These are phyloP conservation scores for Brotula barbata DNA, from an alignment of 2,797 vertebrate genomes.

Conservation along the genomic window DNA sequence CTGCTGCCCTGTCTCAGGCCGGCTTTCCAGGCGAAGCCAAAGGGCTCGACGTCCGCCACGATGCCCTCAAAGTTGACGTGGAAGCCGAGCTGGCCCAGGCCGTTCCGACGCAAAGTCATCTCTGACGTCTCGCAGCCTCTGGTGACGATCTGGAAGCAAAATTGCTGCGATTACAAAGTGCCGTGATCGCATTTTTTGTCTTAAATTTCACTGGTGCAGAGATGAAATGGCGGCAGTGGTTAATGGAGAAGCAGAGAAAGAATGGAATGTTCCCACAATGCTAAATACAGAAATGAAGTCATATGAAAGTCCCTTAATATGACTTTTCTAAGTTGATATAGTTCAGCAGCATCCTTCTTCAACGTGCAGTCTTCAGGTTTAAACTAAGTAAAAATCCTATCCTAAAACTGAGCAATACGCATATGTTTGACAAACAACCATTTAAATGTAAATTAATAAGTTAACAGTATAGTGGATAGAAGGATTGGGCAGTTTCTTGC, in stretches of 20 bases:
- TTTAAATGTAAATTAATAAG: neutral
- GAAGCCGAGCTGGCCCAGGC: constrained; percentile 94
- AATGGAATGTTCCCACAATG: neutral
- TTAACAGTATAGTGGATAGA: neutral
- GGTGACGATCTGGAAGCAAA: constrained; percentile 83
- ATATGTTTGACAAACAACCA: constrained; percentile 24
- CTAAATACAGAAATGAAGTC: neutral
- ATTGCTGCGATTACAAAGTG: neutral
- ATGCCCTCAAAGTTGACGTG: constrained; percentile 98
- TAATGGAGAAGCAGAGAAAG: constrained; percentile 1
- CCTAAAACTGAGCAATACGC: constrained; percentile 7
- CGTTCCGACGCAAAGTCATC: constrained; percentile 91
- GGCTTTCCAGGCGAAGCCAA: constrained; percentile 96
- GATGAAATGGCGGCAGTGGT: neutral
- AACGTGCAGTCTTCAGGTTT: constrained; percentile 4
- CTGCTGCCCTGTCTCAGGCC: constrained; percentile 94
- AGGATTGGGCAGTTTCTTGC: constrained; percentile 1
- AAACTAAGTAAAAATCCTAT: constrained; percentile 14
- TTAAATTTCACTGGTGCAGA: neutral
- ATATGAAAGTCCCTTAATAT: constrained; percentile 18
- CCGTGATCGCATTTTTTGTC: neutral
- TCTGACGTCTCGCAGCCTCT: constrained; percentile 94
- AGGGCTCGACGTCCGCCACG: constrained; percentile 95
- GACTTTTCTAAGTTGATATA: constrained; percentile 6
- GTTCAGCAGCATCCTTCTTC: constrained; percentile 5